phyloP scores from a whole-genome alignment of 2,113 vertebrate genomes.

The Paralichthys olivaceus region DNA sequence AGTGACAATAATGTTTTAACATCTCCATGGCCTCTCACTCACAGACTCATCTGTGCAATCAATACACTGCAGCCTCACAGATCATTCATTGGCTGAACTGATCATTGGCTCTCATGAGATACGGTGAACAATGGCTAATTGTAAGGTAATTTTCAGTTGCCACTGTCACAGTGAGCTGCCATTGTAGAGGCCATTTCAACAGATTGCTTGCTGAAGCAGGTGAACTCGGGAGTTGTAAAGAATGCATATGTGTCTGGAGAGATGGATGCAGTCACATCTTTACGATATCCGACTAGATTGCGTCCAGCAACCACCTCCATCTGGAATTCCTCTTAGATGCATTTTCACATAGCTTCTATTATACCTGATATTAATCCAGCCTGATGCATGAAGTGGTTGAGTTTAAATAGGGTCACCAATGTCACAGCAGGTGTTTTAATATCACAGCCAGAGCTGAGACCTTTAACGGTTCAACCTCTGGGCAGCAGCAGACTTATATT shows the following conservation, averaged over 20 bases:
- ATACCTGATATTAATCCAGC: not conserved
- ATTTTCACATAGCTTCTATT: not conserved
- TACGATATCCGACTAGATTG: not conserved
- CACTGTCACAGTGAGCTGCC: not conserved
- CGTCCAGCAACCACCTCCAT: not conserved
- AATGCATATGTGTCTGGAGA: not conserved
- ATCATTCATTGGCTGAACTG: not conserved
- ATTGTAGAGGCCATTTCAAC: not conserved
- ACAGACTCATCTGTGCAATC: not conserved
- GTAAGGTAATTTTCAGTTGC: not conserved
- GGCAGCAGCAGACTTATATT: not conserved
- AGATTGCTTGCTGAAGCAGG: not conserved
- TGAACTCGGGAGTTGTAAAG: not conserved
- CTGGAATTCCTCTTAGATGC: not conserved
- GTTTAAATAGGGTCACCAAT: not conserved
- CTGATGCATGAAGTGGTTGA: not conserved
- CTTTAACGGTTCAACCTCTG: not conserved
- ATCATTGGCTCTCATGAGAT: not conserved
- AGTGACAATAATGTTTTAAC: not conserved
- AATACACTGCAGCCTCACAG: not conserved
- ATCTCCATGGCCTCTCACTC: not conserved
- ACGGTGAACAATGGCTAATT: not conserved
- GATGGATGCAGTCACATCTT: conserved; percentile 1
- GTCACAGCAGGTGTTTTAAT: not conserved
- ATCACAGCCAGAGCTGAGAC: not conserved